phyloP scores from a whole-genome alignment of 2,113 vertebrate species.

The Ranitomeya variabilis region DNA sequence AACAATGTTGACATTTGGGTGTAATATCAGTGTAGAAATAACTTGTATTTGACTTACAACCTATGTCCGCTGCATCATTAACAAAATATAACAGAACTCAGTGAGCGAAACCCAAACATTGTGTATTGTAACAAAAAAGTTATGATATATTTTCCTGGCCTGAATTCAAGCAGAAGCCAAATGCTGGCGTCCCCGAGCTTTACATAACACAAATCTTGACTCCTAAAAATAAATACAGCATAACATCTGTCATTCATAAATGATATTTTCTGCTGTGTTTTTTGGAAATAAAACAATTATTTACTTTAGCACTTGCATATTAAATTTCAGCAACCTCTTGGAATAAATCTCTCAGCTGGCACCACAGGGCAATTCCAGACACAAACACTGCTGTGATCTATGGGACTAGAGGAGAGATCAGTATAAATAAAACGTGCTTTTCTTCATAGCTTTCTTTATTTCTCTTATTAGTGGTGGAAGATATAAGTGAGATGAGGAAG shows the following conservation, averaged over 20 bases:
- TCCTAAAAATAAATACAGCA: conserved; percentile 58
- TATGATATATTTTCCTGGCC: conserved; percentile 32
- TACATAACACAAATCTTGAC: conserved; percentile 48
- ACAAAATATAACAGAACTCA: background rate
- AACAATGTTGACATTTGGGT: background rate
- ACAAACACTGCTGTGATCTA: conserved; percentile 62
- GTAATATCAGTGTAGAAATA: background rate
- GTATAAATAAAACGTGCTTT: conserved; percentile 65
- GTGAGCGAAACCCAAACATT: background rate
- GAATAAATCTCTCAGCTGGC: background rate
- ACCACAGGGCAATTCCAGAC: conserved; percentile 42
- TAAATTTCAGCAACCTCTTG: conserved; percentile 54
- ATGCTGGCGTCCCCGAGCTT: conserved; percentile 49
- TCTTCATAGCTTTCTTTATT: conserved; percentile 41
- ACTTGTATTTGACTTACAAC: background rate
- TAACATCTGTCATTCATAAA: conserved; percentile 59
- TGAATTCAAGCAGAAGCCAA: conserved; percentile 53
- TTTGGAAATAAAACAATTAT: conserved; percentile 60
- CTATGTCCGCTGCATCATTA: background rate
- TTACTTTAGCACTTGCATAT: conserved; percentile 58
- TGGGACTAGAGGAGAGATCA: conserved; percentile 55
- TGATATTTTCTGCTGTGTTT: conserved; percentile 57
- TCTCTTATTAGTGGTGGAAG: conserved; percentile 30
- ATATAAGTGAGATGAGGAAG: conserved; percentile 35
- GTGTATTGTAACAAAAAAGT: conserved; percentile 31